Percentiles rank a stretch among this genome's conserved stretches.
phyloP scores from a whole-genome alignment of 2,888 invertebrate species.

The Drosophila borealis region DNA sequence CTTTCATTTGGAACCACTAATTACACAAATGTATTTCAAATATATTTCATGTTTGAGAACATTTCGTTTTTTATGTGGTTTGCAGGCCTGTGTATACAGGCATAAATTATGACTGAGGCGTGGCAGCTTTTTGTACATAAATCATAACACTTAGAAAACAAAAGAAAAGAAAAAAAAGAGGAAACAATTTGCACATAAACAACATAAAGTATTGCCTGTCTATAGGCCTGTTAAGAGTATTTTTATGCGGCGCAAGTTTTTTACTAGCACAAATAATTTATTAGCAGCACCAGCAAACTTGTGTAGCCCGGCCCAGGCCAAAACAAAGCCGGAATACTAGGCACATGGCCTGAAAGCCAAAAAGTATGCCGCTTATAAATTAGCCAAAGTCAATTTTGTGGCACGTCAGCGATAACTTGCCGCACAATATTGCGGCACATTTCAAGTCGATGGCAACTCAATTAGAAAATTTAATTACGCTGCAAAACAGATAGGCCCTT shows the following conservation, averaged over 20 bases:
- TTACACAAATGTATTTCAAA: slow-evolving; percentile 69
- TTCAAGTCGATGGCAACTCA: slow-evolving; percentile 46
- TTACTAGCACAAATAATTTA: slow-evolving; percentile 65
- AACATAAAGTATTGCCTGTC: slow-evolving; percentile 60
- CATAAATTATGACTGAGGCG: slow-evolving; percentile 68
- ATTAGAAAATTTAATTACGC: slow-evolving; percentile 72
- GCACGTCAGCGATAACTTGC: slow-evolving; percentile 23
- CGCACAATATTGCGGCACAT: slow-evolving; percentile 19
- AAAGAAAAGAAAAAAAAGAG: neutral
- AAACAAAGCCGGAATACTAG: neutral
- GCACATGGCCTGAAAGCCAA: slow-evolving; percentile 47
- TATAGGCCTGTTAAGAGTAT: slow-evolving; percentile 36
- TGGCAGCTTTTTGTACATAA: slow-evolving; percentile 58
- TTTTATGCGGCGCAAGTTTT: slow-evolving; percentile 52
- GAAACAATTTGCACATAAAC: slow-evolving; percentile 67
- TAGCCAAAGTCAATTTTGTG: slow-evolving; percentile 48
- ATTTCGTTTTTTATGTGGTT: slow-evolving; percentile 25
- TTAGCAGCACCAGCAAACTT: slow-evolving; percentile 50
- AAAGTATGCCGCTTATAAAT: slow-evolving; percentile 40
- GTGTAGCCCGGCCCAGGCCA: slow-evolving; percentile 22
- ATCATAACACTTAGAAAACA: slow-evolving; percentile 55
- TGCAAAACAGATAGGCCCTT: slow-evolving; percentile 11
- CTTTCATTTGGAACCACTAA: slow-evolving; percentile 38
- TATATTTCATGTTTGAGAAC: slow-evolving; percentile 38
- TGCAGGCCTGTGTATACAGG: slow-evolving; percentile 19